Evolutionary conservation across 2,797 vertebrate species (phyloP).

Genomic region (Amphiprion clarkii): DNA sequence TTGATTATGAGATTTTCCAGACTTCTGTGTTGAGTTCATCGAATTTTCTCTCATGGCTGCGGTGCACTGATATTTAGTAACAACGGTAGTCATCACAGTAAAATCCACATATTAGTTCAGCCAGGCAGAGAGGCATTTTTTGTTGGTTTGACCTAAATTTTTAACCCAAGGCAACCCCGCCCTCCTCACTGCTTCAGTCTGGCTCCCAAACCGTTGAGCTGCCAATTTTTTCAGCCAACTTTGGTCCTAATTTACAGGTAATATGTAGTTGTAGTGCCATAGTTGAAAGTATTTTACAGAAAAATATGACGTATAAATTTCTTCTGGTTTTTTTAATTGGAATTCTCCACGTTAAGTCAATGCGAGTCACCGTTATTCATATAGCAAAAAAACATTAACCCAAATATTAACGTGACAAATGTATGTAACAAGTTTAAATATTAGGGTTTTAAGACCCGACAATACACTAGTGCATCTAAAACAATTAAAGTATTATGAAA

Average conservation of each 20-base stretch:
- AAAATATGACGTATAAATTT: neutral
- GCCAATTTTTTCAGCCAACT: neutral
- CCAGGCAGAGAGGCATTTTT: neutral
- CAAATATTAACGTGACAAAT: too few species aligned
- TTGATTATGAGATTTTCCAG: neutral
- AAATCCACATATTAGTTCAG: neutral
- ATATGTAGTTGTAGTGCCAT: neutral
- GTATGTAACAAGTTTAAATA: too few species aligned
- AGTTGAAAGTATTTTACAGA: too few species aligned
- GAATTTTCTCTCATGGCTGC: neutral
- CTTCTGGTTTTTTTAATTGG: neutral
- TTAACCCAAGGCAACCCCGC: neutral
- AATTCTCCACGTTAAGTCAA: neutral
- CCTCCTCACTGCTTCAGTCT: neutral
- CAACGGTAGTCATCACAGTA: neutral
- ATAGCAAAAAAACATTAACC: too few species aligned
- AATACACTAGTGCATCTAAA: too few species aligned
- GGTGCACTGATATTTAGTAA: neutral
- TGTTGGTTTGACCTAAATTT: neutral
- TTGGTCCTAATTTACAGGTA: neutral
- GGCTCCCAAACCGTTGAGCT: neutral
- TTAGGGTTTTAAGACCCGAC: too few species aligned
- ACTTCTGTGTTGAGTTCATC: conserved; percentile 2
- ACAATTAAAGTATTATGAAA: too few species aligned
- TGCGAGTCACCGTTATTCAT: too few species aligned